phyloP scores from a whole-genome alignment of 1,140 invertebrate genomes.

The Trichonephila inaurata region DNA sequence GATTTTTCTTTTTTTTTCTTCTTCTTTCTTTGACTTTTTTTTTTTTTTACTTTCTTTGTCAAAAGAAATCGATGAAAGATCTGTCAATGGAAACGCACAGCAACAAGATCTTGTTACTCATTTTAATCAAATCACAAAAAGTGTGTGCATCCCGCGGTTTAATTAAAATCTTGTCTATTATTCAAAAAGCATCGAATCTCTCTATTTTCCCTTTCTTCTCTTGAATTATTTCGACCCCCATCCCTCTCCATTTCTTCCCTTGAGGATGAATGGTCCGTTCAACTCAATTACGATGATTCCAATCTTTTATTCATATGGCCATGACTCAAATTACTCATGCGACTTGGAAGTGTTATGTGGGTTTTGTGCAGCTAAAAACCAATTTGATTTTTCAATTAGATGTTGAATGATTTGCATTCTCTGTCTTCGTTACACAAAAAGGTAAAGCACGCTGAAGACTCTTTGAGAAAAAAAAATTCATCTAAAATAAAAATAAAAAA shows the following conservation, averaged over 20 bases:
- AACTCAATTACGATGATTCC: constrained; percentile 53
- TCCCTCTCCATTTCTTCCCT: neutral
- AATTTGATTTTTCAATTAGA: constrained; percentile 68
- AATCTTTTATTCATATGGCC: constrained; percentile 62
- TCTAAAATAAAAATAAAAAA: neutral
- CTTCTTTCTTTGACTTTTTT: too few species aligned
- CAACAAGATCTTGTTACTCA: constrained; percentile 15
- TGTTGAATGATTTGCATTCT: constrained; percentile 54
- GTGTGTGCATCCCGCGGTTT: constrained; percentile 21
- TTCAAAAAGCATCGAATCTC: constrained; percentile 45
- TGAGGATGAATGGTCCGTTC: constrained; percentile 45
- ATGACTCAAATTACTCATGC: neutral
- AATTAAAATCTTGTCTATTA: constrained; percentile 67
- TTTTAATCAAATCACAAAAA: constrained; percentile 61
- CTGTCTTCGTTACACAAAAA: neutral
- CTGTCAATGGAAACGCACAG: neutral
- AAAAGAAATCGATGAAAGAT: neutral
- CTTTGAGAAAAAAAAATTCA: neutral
- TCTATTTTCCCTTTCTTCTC: neutral
- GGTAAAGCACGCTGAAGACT: neutral
- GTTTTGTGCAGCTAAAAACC: constrained; percentile 59
- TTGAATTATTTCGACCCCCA: neutral
- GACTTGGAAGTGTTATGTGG: neutral
- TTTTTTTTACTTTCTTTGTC: neutral
- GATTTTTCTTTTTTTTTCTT: neutral